These are phyloP conservation scores for Colletes gigas DNA, from an alignment of 1,140 invertebrate genomes.

Conservation along the genomic window DNA sequence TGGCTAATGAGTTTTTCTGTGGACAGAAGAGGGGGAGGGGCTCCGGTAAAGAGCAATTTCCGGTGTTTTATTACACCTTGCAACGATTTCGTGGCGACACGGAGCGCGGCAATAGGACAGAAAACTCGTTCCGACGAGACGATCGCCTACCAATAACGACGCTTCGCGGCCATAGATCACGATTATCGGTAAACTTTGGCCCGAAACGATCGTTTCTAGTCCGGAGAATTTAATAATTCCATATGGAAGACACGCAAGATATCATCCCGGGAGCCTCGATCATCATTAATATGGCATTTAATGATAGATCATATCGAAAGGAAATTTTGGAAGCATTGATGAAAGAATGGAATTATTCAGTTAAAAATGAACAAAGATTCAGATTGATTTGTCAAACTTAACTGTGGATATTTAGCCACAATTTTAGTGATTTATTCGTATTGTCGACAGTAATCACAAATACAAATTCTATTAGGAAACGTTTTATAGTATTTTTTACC, in stretches of 20 bases:
- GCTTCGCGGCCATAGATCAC: constrained; percentile 17
- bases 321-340: too few relatives aligned
- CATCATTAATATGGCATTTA: not conserved
- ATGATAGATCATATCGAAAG: too few relatives aligned
- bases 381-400: too few relatives aligned
- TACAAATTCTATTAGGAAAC: too few relatives aligned
- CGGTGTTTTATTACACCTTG: constrained; percentile 38
- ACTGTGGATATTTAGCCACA: too few relatives aligned
- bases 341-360: too few relatives aligned
- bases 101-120: not conserved
- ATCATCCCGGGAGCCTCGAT: not conserved
- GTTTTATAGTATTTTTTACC: too few relatives aligned
- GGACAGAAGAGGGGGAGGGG: not conserved
- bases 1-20: constrained; percentile 33
- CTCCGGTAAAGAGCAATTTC: constrained; percentile 30
- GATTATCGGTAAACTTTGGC: constrained; percentile 26
- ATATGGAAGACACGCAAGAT: too few relatives aligned
- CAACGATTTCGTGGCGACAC: not conserved
- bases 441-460: too few relatives aligned
- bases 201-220: not conserved
- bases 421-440: too few relatives aligned
- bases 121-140: not conserved
- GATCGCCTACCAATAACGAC: constrained; percentile 18
- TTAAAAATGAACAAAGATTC: too few relatives aligned
- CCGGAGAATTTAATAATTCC: constrained; percentile 1